These are phyloP conservation scores for Hormaphis cornu DNA, from an alignment of 1,140 invertebrate genomes.

Conservation along the genomic window DNA sequence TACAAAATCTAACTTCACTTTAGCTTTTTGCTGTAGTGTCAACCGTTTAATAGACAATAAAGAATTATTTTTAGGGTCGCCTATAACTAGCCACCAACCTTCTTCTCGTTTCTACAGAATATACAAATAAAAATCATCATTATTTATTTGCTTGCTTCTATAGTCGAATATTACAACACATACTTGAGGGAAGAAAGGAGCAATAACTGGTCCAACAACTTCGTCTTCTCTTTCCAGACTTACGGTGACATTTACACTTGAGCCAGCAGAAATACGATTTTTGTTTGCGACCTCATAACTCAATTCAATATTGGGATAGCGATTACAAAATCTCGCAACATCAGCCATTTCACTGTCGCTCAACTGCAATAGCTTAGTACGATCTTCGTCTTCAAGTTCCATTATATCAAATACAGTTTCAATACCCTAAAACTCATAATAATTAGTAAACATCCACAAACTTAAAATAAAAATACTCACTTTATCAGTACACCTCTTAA, in stretches of 20 bases:
- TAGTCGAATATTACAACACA: conserved; percentile 14
- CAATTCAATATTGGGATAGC: conserved; percentile 97
- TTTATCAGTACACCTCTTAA: conserved; percentile 84
- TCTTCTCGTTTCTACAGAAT: conserved; percentile 82
- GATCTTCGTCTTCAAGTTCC: conserved; percentile 92
- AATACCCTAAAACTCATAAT: conserved; percentile 53
- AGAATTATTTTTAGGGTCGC: conserved; percentile 88
- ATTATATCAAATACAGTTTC: conserved; percentile 98
- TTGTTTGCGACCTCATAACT: conserved; percentile 83
- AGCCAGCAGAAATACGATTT: conserved; percentile 66
- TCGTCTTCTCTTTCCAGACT: conserved; percentile 94
- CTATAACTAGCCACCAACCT: conserved; percentile 99
- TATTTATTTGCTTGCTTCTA: too few species aligned
- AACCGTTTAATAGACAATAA: conserved; percentile 92
- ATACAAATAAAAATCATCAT: conserved; percentile 32
- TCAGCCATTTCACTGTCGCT: conserved; percentile 85
- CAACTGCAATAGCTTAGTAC: conserved; percentile 75
- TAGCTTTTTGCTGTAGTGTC: conserved; percentile 86
- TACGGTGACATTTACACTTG: conserved; percentile 78
- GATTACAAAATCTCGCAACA: conserved; percentile 95
- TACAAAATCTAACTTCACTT: conserved; percentile 91
- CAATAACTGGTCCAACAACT: conserved; percentile 90
- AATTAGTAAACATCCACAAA: background rate
- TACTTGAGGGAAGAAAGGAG: conserved; percentile 93
- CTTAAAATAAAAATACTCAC: conserved; percentile 42